phyloP scores from a whole-genome alignment of 92 coral and sea anemone genomes.

The Diadumene lineata region DNA sequence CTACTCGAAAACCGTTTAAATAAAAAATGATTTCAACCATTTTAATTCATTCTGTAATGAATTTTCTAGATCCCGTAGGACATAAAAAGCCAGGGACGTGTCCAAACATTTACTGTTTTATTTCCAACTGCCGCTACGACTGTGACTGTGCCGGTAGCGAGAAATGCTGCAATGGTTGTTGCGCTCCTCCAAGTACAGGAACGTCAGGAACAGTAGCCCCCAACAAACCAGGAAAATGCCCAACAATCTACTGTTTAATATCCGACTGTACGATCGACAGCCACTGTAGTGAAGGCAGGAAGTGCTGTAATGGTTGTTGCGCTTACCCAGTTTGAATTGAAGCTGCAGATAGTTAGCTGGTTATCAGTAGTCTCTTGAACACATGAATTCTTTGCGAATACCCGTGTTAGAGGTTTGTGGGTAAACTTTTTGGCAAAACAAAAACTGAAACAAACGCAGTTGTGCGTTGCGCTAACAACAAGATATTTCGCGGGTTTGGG shows the following conservation, averaged over 20 bases:
- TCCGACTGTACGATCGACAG: background rate
- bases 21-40: too few species aligned
- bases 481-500: too few species aligned
- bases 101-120: background rate
- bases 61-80: background rate
- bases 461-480: too few species aligned
- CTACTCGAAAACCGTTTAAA: too few species aligned
- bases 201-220: too few species aligned
- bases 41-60: background rate
- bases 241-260: background rate
- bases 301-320: background rate
- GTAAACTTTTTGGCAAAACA: too few species aligned
- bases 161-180: background rate
- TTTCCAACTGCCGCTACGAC: background rate
- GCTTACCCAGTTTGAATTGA: too few species aligned
- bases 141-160: background rate
- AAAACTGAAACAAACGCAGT: too few species aligned
- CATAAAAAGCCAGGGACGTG: background rate
- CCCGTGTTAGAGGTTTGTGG: too few species aligned
- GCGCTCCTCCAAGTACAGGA: background rate
- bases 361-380: too few species aligned
- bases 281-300: background rate
- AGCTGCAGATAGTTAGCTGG: too few species aligned
- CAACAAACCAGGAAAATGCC: background rate
- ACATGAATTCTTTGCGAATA: too few species aligned